Base-by-base conservation (phyloP, 1,140 invertebrate genomes). In the Panagrolaimus sp. region DNA sequence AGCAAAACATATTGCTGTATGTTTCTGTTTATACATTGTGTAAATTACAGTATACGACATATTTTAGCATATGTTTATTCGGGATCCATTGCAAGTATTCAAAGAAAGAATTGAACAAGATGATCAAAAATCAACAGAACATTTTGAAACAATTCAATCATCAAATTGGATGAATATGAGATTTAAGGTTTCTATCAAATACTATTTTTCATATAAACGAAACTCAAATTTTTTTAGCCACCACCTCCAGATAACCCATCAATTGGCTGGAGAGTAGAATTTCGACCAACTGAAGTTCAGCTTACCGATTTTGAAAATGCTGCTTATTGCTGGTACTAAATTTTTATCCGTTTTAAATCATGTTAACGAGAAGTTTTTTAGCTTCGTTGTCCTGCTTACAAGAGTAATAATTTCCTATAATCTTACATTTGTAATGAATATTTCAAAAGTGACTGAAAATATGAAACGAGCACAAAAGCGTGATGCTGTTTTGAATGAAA, bases 101-200 rank as follows among this genome's bases (percentile, higher is more conserved):
- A 90, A 89, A 45, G 96, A 99, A 84, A 96, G 96, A 84, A 87
- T 99, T 14, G 83, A 97, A 84, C 93, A 96, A 82, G 90, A 97
- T 84, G 94, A 98, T 84, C 86, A 88, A 26, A 89, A 91, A 73
- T 95, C 98, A 78, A 93, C 92, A 0, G 95, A 99, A 85, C 96
- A 99, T 85, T 99, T 99, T 87, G 96, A 99, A 87, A 93, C 80
- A 83, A 96, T 99, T 78, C 96, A 99, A 84, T 98, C 95, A 0
- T 99, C 96, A 7, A 99, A 99, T 86, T 99, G 96, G 96, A 96
- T 99, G 87, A 97, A 95, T 9, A 97, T 99, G 96, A 88, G 96
- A 17, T 98, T 99, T 44, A 77, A 77, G n/a, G n/a, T n/a, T n/a
- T n/a, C n/a, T n/a, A n/a, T n/a, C n/a, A n/a, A n/a, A n/a, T n/a